phyloP scores from a whole-genome alignment of 92 coral and sea anemone genomes.

The Porites evermanni region DNA sequence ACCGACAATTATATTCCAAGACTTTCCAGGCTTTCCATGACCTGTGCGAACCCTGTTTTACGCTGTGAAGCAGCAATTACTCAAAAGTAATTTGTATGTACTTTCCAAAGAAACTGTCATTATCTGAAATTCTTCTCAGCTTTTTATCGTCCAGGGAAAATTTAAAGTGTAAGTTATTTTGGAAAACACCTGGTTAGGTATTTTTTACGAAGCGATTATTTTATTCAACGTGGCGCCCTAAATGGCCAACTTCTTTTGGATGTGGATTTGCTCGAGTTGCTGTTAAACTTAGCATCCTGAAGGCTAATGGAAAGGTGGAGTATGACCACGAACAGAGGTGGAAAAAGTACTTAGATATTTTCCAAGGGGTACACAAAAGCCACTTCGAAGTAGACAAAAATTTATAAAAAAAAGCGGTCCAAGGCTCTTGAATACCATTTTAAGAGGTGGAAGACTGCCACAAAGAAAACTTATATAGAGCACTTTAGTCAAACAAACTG shows the following conservation, averaged over 20 bases:
- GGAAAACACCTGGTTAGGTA: slow-evolving; percentile 7
- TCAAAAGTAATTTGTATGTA: not conserved
- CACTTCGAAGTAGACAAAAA: slow-evolving; percentile 7
- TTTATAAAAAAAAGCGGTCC: not conserved
- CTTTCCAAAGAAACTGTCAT: not conserved
- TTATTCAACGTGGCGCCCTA: not conserved
- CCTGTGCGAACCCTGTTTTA: too few relatives aligned
- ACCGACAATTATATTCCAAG: too few relatives aligned
- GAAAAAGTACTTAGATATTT: not conserved
- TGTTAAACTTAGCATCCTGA: not conserved
- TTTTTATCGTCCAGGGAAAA: not conserved
- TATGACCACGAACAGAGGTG: slow-evolving; percentile 17
- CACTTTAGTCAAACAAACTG: slow-evolving; percentile 27
- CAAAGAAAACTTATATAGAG: not conserved
- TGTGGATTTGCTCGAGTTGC: slow-evolving; percentile 38
- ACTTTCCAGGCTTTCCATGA: too few relatives aligned
- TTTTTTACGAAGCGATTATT: not conserved
- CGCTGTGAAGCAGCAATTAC: not conserved
- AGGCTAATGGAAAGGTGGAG: slow-evolving; percentile 15
- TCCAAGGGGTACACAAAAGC: slow-evolving; percentile 17
- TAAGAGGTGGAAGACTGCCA: slow-evolving; percentile 14
- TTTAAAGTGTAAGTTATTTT: not conserved
- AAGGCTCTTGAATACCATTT: slow-evolving; percentile 4
- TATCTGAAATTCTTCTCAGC: slow-evolving; percentile 7
- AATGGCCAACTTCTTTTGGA: slow-evolving; percentile 6